phyloP scores from a whole-genome alignment of 2,113 vertebrate genomes.

The Hippocampus comes region DNA sequence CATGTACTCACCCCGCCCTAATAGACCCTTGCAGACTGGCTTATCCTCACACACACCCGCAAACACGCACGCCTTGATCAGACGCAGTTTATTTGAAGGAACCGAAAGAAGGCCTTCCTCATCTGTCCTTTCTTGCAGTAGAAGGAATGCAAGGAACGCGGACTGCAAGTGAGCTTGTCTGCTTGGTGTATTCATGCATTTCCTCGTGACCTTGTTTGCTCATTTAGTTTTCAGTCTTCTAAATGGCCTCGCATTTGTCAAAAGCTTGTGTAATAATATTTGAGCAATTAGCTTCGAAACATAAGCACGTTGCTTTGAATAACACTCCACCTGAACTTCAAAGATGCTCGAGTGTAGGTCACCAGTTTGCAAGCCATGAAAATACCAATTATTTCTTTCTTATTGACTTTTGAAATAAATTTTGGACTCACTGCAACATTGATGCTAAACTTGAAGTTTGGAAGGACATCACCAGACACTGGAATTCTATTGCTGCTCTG shows the following conservation, averaged over 20 bases:
- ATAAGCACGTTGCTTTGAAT: background rate
- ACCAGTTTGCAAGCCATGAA: no score
- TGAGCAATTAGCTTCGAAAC: background rate
- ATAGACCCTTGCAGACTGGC: slow-evolving; percentile 36
- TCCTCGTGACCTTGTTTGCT: background rate
- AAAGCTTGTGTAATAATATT: background rate
- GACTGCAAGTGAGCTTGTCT: slow-evolving; percentile 8
- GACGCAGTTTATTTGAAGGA: slow-evolving; percentile 54
- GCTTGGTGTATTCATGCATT: background rate
- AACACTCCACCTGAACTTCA: background rate
- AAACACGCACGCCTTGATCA: slow-evolving; percentile 23
- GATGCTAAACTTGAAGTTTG: no score
- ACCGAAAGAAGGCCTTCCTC: slow-evolving; percentile 64
- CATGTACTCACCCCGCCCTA: slow-evolving; percentile 54
- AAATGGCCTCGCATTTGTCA: background rate
- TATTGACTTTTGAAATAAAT: no score
- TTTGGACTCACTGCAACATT: no score
- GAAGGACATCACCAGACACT: no score
- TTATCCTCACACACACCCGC: slow-evolving; percentile 7
- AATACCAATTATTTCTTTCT: no score
- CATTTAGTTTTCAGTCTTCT: background rate
- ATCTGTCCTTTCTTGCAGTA: slow-evolving; percentile 29
- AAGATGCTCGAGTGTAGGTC: no score
- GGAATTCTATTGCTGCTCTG: no score
- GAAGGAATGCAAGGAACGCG: background rate